Percentiles rank a stretch among this genome's conserved stretches.
Conservation (phyloP, 2,888 invertebrate species). For the Blastobasis adustella region DNA sequence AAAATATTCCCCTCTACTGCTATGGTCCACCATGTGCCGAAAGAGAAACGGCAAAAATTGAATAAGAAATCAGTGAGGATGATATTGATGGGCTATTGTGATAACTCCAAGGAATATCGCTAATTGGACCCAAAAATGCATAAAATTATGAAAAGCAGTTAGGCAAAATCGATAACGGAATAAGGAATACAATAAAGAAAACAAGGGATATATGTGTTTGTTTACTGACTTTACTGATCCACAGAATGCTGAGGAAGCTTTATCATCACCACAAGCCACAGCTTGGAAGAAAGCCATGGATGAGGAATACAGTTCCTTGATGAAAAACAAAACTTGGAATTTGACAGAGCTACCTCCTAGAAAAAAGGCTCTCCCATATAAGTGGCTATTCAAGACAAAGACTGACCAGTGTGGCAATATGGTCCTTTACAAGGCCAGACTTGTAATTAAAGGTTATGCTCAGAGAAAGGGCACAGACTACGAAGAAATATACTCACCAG, state of each 20-base stretch:
- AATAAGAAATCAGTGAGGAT: constrained; percentile 7
- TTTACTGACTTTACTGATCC: too few species aligned
- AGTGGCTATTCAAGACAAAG: background rate
- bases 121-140: constrained; percentile 2
- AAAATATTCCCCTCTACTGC: constrained; percentile 7
- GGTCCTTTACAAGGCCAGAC: background rate
- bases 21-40: constrained; percentile 9
- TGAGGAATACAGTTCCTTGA: too few species aligned
- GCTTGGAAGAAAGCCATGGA: background rate
- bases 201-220: too few species aligned
- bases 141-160: constrained; percentile 6
- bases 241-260: too few species aligned
- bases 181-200: background rate
- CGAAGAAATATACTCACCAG: too few species aligned
- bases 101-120: constrained; percentile 8
- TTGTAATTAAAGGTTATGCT: background rate
- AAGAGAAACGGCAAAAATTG: constrained; percentile 8
- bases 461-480: background rate
- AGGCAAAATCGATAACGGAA: constrained; percentile 9
- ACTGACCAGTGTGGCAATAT: background rate
- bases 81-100: constrained; percentile 10
- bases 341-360: background rate
- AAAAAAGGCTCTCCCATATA: constrained; percentile 13
- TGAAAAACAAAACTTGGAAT: background rate
- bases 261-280: background rate